Conservation (phyloP, 2,888 invertebrate genomes). For the Rhodophaea formosa region DNA sequence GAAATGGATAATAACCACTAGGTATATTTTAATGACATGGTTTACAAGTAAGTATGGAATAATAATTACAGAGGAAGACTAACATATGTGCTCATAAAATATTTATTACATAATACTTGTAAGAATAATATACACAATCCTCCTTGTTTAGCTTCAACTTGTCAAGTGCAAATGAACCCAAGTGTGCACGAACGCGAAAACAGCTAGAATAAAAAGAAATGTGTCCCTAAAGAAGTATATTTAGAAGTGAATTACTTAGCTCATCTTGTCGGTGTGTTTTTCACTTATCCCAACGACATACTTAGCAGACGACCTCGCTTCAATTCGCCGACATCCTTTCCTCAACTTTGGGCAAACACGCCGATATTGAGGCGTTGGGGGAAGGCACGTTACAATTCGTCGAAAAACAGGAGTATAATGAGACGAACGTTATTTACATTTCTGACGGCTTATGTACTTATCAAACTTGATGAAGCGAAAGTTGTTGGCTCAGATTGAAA, state of each 20-base stretch:
- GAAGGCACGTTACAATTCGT: slow-evolving; percentile 32
- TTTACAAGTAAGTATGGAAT: too few species aligned
- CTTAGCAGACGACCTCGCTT: slow-evolving; percentile 16
- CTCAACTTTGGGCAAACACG: slow-evolving; percentile 27
- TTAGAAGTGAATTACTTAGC: slow-evolving; percentile 15
- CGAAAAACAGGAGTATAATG: slow-evolving; percentile 21
- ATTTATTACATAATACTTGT: too few species aligned
- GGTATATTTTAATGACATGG: too few species aligned
- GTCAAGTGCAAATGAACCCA: background rate
- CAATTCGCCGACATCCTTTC: slow-evolving; percentile 19
- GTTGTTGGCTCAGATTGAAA: background rate
- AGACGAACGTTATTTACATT: background rate
- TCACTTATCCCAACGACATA: slow-evolving; percentile 19
- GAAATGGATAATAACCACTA: too few species aligned
- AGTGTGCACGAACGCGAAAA: background rate
- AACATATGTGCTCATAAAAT: too few species aligned
- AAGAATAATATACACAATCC: too few species aligned
- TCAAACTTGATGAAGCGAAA: background rate
- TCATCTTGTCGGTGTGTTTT: slow-evolving; percentile 16
- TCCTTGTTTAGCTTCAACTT: too few species aligned
- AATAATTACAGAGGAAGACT: too few species aligned
- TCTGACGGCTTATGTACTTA: background rate
- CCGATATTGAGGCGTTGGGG: slow-evolving; percentile 26
- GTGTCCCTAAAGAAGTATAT: slow-evolving; percentile 6
- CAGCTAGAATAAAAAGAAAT: background rate